These are phyloP conservation scores for Danaus chrysippus DNA, from an alignment of 2,888 invertebrate species.

Conservation along the genomic window DNA sequence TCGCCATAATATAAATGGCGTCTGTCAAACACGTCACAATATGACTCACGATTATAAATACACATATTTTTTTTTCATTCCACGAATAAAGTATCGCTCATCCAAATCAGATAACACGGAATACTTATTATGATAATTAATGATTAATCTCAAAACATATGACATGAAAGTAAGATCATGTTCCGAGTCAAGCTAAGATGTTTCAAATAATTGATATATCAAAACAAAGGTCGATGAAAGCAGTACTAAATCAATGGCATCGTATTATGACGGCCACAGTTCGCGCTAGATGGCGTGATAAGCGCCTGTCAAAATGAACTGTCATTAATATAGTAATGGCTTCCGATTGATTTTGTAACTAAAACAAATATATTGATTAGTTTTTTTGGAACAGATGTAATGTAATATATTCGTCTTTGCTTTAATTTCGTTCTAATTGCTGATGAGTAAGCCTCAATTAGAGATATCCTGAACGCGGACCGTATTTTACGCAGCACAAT, in stretches of 20 bases:
- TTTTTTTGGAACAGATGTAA: background rate
- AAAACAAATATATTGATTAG: background rate
- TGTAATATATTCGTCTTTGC: background rate
- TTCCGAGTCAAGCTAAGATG: constrained; percentile 66
- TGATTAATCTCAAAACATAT: constrained; percentile 67
- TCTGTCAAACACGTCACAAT: constrained; percentile 13
- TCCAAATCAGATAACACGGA: constrained; percentile 69
- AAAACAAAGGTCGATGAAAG: constrained; percentile 68
- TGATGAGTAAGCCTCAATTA: constrained; percentile 47
- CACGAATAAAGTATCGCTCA: constrained; percentile 51
- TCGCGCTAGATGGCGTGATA: constrained; percentile 76
- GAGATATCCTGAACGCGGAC: constrained; percentile 39
- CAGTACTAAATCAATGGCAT: constrained; percentile 75
- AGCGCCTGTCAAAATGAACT: constrained; percentile 71
- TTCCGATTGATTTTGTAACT: constrained; percentile 45
- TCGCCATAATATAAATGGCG: background rate
- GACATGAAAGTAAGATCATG: constrained; percentile 77
- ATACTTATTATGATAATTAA: constrained; percentile 67
- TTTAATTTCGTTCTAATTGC: constrained; percentile 3
- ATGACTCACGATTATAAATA: constrained; percentile 13
- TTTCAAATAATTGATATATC: constrained; percentile 76
- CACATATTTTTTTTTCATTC: constrained; percentile 28
- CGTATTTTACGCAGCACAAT: constrained; percentile 65
- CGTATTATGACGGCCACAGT: constrained; percentile 74
- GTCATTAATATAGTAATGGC: constrained; percentile 76